phyloP scores from a whole-genome alignment of 2,797 vertebrate species.

The Myoxocephalus aenaeus region DNA sequence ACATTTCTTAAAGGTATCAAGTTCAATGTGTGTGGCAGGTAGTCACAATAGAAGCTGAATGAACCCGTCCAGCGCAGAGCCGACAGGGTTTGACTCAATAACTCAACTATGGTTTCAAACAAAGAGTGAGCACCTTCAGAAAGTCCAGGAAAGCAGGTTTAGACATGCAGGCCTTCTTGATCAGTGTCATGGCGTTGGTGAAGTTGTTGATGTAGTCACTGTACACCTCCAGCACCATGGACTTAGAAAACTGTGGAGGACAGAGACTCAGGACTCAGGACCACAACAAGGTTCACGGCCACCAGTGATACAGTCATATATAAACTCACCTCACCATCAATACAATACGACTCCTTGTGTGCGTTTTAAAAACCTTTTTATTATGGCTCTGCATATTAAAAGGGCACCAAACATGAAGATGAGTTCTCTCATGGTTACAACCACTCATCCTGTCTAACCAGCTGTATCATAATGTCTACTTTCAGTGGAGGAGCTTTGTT shows the following conservation, averaged over 20 bases:
- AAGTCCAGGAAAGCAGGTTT: slow-evolving; percentile 92
- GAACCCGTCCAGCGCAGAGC: neutral
- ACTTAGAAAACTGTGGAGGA: slow-evolving; percentile 89
- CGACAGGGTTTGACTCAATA: neutral
- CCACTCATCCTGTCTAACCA: neutral
- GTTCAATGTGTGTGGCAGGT: neutral
- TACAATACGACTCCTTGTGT: neutral
- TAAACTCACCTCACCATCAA: neutral
- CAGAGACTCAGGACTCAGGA: neutral
- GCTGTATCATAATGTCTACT: neutral
- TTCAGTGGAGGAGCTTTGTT: too few relatives aligned
- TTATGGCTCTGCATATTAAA: neutral
- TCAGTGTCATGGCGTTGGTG: slow-evolving; percentile 90
- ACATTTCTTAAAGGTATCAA: neutral
- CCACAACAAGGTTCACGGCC: neutral
- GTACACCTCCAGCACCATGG: slow-evolving; percentile 94
- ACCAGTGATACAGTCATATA: neutral
- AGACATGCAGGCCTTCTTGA: slow-evolving; percentile 93
- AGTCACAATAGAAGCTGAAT: too few relatives aligned
- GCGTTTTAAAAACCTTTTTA: neutral
- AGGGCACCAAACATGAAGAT: neutral
- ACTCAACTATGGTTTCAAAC: neutral
- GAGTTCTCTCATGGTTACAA: neutral
- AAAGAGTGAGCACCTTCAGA: slow-evolving; percentile 86
- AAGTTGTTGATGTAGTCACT: slow-evolving; percentile 96